A percentile compares a stretch with the other conserved stretches of the same genome.
These are phyloP conservation scores for Amphibalanus amphitrite DNA, from an alignment of 1,140 invertebrate species.

Conservation along the genomic window DNA sequence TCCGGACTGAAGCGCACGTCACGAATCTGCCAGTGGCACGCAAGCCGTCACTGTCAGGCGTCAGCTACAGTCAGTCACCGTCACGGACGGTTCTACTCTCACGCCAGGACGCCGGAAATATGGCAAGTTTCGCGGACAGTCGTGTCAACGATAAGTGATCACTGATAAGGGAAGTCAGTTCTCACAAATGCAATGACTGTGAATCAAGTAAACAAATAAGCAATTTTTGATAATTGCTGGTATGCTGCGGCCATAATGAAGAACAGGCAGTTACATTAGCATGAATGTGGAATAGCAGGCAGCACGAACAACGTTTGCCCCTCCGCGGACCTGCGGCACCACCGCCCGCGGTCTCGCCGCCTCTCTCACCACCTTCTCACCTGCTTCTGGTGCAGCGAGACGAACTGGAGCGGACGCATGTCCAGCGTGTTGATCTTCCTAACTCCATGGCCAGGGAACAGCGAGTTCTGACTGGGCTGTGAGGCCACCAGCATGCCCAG, in stretches of 20 bases:
- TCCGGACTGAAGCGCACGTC: slow-evolving; percentile 52
- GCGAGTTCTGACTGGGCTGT: slow-evolving; percentile 43
- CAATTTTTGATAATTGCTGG: too few relatives aligned
- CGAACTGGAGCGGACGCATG: slow-evolving; percentile 24
- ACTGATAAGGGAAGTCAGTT: too few relatives aligned
- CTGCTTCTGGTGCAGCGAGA: slow-evolving; percentile 44
- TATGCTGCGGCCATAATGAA: too few relatives aligned
- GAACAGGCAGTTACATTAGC: too few relatives aligned
- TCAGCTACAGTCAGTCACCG: not conserved
- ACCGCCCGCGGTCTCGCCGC: too few relatives aligned
- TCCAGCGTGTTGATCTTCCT: slow-evolving; percentile 47
- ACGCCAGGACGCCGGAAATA: not conserved
- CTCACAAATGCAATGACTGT: too few relatives aligned
- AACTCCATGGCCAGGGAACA: slow-evolving; percentile 61
- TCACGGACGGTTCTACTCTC: not conserved
- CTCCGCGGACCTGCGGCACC: too few relatives aligned
- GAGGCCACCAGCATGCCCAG: slow-evolving; percentile 45
- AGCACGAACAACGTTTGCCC: too few relatives aligned
- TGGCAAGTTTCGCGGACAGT: too few relatives aligned
- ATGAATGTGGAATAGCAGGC: too few relatives aligned
- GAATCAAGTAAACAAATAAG: too few relatives aligned
- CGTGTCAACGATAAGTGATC: too few relatives aligned
- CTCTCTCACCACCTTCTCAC: not conserved
- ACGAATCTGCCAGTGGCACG: slow-evolving; percentile 34
- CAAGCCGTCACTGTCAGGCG: not conserved